Conservation (phyloP, 2,888 invertebrate species). For the Mesoligia furuncula region DNA sequence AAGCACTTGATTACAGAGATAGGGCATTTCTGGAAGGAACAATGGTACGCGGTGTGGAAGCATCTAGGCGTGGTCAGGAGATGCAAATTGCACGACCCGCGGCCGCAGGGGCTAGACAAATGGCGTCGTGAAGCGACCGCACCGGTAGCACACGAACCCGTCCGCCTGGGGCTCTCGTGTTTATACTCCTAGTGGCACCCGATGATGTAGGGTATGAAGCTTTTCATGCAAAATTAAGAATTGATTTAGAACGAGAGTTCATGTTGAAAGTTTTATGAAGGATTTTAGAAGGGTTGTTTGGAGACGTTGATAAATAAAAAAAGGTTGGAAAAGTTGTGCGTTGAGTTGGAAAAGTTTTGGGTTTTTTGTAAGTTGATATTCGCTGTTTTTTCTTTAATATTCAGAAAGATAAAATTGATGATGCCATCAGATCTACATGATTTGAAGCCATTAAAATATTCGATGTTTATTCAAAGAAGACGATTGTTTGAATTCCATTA, state of each 20-base stretch:
- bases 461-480: constrained; percentile 7
- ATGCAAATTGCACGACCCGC: constrained; percentile 85
- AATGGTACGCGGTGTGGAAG: constrained; percentile 84
- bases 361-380: constrained; percentile 21
- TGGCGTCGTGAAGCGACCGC: constrained; percentile 87
- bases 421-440: background rate
- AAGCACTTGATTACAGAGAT: constrained; percentile 71
- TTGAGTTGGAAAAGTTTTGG: constrained; percentile 34
- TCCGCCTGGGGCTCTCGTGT: constrained; percentile 68
- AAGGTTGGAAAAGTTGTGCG: constrained; percentile 30
- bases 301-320: constrained; percentile 45
- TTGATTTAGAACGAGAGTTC: constrained; percentile 50
- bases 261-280: constrained; percentile 20
- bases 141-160: constrained; percentile 87
- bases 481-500: constrained; percentile 14
- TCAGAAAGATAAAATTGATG: constrained; percentile 2
- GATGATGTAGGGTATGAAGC: constrained; percentile 60
- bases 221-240: constrained; percentile 53
- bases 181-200: constrained; percentile 59
- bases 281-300: constrained; percentile 43
- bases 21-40: constrained; percentile 74
- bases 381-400: constrained; percentile 19
- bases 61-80: constrained; percentile 84
- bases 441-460: background rate
- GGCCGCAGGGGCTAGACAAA: constrained; percentile 85